Base-by-base conservation (phyloP, 2,888 invertebrate species). In the Sphinx pinastri region DNA sequence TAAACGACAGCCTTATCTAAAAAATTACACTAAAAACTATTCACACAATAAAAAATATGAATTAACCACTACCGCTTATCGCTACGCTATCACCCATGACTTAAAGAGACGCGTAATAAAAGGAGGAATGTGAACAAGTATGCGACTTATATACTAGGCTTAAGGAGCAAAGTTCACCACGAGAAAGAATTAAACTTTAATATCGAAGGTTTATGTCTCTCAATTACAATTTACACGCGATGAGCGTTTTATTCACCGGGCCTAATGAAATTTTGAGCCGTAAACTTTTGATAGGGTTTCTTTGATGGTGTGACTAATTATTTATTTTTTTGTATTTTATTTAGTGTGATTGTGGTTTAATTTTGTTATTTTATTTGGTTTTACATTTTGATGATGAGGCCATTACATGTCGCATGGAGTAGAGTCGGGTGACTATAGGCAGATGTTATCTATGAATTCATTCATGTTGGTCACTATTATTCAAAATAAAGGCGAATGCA, bases 81-180 rank as follows among this genome's bases (percentile, higher is more conserved):
- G 12, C 45, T n/a, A 6, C 25, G 16, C 38, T 47, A 8, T 13
- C 75, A 76, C 79, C 76, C 14, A 47, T 79, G 19, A 14, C 77
- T 84, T 76, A 70, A 8, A 70, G 75, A 76, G 69, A 47, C 72
- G 73, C 79, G 86, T 82, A 91, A 91, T 91, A 91, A 88, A 88
- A 86, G 81, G 76, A 81, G 88, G 90, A 86, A 91, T 86, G 86
- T 83, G 83, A 73, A 72, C 80, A 83, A 84, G 82, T 83, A 89
- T 89, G 84, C 84, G 78, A 77, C 82, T 83, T 82, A 84, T 84
- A 81, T 84, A 84, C 83, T 81, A 73, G 79, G 74, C 81, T 81
- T 81, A 77, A 81, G 84, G 84, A 79, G 80, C 73, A 76, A 74
- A 78, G 76, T 79, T 81, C 75, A 77, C 78, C 67, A 54, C 66